phyloP scores from a whole-genome alignment of 2,113 vertebrate genomes.

The Alces alces region DNA sequence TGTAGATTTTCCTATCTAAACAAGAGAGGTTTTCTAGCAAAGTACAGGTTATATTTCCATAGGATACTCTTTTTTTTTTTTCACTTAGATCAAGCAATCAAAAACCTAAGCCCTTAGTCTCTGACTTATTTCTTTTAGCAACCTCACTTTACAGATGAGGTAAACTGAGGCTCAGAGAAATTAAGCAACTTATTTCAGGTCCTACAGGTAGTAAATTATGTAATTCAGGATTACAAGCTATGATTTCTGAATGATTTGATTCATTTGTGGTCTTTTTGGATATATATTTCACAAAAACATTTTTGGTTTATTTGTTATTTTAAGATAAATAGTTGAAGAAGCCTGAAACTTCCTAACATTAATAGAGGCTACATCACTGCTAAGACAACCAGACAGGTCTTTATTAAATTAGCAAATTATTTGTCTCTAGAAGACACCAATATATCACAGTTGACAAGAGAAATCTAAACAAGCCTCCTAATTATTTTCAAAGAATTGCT shows the following conservation, averaged over 20 bases:
- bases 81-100: neutral
- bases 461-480: neutral
- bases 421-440: neutral
- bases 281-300: neutral
- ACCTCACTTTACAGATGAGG: neutral
- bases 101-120: neutral
- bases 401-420: conserved; percentile 36
- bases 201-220: neutral
- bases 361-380: neutral
- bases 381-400: neutral
- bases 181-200: neutral
- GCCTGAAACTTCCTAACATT: neutral
- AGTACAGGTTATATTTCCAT: neutral
- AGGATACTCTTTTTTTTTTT: neutral
- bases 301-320: neutral
- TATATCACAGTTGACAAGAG: neutral
- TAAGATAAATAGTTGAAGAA: neutral
- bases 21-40: neutral
- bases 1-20: neutral
- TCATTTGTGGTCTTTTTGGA: neutral
- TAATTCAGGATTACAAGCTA: neutral
- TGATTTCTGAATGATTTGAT: neutral
- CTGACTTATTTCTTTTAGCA: neutral
- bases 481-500: conserved; percentile 18
- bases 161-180: neutral